Evolutionary conservation across 2,888 invertebrate species (phyloP).

Genomic region (Brachyptera putata): DNA sequence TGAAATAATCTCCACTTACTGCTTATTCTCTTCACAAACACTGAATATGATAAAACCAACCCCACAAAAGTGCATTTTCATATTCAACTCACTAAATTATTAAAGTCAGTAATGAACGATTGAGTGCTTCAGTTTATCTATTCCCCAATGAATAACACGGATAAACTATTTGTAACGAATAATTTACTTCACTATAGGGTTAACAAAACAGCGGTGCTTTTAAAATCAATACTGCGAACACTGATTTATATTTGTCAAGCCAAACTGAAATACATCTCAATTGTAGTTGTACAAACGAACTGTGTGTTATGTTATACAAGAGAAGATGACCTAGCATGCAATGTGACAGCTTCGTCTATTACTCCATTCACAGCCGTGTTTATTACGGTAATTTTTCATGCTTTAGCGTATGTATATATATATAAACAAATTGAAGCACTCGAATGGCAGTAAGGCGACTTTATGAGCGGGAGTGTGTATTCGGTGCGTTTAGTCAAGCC

Average conservation of each 20-base stretch:
- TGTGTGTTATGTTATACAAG: neutral
- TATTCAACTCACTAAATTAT: no score
- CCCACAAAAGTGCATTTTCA: no score
- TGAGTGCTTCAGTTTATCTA: no score
- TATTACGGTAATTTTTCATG: neutral
- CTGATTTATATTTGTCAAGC: neutral
- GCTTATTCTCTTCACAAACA: no score
- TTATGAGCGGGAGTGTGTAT: neutral
- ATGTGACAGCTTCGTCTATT: no score
- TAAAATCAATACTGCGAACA: neutral
- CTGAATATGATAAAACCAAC: no score
- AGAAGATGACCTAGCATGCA: no score
- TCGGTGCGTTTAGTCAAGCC: neutral
- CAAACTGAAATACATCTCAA: slow-evolving; percentile 1
- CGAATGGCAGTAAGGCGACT: neutral
- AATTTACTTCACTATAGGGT: neutral
- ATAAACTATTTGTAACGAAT: slow-evolving; percentile 11
- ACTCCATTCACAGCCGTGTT: neutral
- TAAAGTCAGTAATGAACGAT: no score
- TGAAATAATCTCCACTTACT: no score
- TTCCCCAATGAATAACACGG: slow-evolving; percentile 8
- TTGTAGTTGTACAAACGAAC: neutral
- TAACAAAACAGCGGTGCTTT: neutral
- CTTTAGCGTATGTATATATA: neutral
- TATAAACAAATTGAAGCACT: neutral